These are phyloP conservation scores for Pluvianellus socialis DNA, from an alignment of 2,113 vertebrate species.

Conservation along the genomic window DNA sequence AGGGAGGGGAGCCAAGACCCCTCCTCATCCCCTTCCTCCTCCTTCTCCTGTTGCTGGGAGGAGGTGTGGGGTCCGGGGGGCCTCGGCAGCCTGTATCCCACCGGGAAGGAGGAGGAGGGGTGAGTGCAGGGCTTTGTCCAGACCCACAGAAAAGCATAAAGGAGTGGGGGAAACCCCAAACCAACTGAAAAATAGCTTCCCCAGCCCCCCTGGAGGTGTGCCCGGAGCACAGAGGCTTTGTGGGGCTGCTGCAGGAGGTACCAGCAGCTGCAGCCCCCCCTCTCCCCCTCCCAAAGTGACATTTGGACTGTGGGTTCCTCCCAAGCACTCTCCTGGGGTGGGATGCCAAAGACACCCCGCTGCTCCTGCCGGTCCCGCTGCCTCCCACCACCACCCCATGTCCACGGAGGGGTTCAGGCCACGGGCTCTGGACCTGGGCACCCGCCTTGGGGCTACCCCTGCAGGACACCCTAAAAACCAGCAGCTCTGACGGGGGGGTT, in stretches of 20 bases:
- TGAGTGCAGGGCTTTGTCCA: neutral
- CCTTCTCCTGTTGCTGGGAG: neutral
- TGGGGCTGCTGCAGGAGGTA: neutral
- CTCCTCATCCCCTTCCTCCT: neutral
- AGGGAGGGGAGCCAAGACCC: neutral
- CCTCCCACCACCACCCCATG: fast-evolving
- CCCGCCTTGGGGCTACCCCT: neutral
- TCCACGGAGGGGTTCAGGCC: neutral
- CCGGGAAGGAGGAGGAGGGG: neutral
- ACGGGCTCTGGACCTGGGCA: fast-evolving
- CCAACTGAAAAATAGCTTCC: neutral
- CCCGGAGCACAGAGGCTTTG: neutral
- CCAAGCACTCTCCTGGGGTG: neutral
- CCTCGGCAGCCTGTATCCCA: neutral
- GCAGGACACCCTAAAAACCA: neutral
- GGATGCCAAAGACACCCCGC: neutral
- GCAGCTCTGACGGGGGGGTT: neutral
- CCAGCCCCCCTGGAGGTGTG: neutral
- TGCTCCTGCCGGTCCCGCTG: neutral
- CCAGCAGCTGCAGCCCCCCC: neutral
- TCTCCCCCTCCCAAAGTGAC: neutral
- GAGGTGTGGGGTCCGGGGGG: neutral
- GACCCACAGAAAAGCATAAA: neutral
- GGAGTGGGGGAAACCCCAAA: neutral
- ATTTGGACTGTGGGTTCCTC: neutral